phyloP scores from a whole-genome alignment of 2,113 vertebrate species.

The Terrapene triunguis region DNA sequence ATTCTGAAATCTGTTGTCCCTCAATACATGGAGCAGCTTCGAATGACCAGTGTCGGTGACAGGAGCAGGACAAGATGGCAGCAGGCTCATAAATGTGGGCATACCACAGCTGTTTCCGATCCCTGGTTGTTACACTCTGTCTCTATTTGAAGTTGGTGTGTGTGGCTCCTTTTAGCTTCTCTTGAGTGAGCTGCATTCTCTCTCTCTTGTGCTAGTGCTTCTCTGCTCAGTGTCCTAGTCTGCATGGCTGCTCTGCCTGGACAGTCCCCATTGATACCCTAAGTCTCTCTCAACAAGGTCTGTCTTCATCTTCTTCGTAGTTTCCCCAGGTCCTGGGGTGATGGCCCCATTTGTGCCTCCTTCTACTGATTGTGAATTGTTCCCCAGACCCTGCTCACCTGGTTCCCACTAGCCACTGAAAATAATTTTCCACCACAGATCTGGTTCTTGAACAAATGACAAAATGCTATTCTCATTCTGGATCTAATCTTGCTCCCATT shows the following conservation, averaged over 20 bases:
- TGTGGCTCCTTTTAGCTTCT: background rate
- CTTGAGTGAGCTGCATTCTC: background rate
- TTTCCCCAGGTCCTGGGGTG: background rate
- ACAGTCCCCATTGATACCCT: too few species aligned
- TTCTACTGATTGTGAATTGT: background rate
- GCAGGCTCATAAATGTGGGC: background rate
- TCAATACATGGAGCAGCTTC: background rate
- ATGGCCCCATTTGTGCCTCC: fast-evolving
- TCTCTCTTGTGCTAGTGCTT: background rate
- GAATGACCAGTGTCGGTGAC: background rate
- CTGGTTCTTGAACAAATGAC: background rate
- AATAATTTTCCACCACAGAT: background rate
- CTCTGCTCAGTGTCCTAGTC: background rate
- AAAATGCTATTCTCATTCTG: background rate
- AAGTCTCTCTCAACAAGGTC: too few species aligned
- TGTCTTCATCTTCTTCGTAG: background rate
- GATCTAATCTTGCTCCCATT: background rate
- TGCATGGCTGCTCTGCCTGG: background rate
- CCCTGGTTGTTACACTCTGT: background rate
- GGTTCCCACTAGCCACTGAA: background rate
- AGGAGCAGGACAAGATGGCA: background rate
- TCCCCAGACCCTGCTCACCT: background rate
- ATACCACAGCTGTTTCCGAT: background rate
- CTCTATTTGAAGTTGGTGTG: background rate
- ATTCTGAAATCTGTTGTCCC: background rate